These are phyloP conservation scores for Dusona sp. DNA, from an alignment of 2,888 invertebrate genomes.

Conservation along the genomic window DNA sequence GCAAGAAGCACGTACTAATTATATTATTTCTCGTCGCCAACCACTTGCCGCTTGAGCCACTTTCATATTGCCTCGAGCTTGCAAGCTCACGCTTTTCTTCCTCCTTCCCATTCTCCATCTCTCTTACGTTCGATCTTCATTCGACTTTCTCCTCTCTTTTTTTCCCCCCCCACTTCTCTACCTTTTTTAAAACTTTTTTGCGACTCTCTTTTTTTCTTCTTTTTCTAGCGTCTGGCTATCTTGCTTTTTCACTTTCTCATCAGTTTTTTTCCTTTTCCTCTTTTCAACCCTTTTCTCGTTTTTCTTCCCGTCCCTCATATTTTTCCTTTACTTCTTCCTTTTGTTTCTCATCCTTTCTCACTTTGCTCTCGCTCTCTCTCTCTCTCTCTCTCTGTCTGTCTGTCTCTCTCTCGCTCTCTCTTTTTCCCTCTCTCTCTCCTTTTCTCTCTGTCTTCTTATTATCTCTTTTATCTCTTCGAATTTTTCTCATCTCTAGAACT, in stretches of 20 bases:
- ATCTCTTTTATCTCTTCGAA: not conserved
- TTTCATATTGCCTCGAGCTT: conserved; percentile 35
- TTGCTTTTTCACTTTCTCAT: not conserved
- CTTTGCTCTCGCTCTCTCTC: not conserved
- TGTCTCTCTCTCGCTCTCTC: not conserved
- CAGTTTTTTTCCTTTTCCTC: not conserved
- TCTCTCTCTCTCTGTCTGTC: not conserved
- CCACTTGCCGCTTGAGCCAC: conserved; percentile 30
- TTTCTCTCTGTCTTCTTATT: not conserved
- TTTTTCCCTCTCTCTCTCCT: not conserved
- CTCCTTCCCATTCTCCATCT: not conserved
- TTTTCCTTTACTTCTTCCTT: not conserved
- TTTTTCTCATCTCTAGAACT: conserved; percentile 16
- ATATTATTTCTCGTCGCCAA: conserved; percentile 60
- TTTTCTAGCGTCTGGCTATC: not conserved
- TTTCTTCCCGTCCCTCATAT: not conserved
- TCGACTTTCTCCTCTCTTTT: conserved; percentile 1
- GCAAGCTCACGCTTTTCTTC: conserved; percentile 35
- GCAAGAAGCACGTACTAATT: conserved; percentile 52
- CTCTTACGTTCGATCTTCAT: not conserved
- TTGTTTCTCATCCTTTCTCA: not conserved
- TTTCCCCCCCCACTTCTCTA: not conserved
- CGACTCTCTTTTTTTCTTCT: not conserved
- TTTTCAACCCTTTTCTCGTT: not conserved
- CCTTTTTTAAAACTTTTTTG: not conserved